These are phyloP conservation scores for Diaperis boleti DNA, from an alignment of 2,888 invertebrate genomes.

Conservation along the genomic window DNA sequence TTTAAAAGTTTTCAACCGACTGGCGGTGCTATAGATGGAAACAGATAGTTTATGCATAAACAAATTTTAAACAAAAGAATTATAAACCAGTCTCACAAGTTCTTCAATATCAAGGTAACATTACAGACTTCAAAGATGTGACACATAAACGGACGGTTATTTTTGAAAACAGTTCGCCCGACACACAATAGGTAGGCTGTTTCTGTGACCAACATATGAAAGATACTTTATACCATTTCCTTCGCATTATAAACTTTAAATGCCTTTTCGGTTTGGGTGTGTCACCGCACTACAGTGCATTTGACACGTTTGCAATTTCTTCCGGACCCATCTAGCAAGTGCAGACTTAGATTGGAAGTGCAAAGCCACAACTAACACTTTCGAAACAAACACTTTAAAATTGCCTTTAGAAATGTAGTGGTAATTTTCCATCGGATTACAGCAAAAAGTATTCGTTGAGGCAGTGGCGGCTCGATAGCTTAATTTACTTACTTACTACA, in stretches of 20 bases:
- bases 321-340: constrained; percentile 23
- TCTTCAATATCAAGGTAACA: neutral
- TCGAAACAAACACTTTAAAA: constrained; percentile 25
- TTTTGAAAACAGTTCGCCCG: constrained; percentile 19
- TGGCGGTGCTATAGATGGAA: no score
- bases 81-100: no score
- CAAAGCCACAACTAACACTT: constrained; percentile 25
- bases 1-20: no score
- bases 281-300: constrained; percentile 47
- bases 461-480: no score
- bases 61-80: no score
- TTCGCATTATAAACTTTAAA: constrained; percentile 54
- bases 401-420: constrained; percentile 25
- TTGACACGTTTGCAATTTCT: constrained; percentile 49
- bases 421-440: constrained; percentile 34
- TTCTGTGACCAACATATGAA: constrained; percentile 50
- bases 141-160: constrained; percentile 8
- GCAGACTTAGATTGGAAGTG: constrained; percentile 5
- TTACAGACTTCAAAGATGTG: neutral
- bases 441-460: no score
- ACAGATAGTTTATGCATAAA: no score
- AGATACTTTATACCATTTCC: constrained; percentile 49
- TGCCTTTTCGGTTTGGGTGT: constrained; percentile 52
- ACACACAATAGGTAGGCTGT: constrained; percentile 34
- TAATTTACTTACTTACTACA: no score